Base-by-base conservation (phyloP, 2,888 invertebrate species). In the Rhaphigaster nebulosa region DNA sequence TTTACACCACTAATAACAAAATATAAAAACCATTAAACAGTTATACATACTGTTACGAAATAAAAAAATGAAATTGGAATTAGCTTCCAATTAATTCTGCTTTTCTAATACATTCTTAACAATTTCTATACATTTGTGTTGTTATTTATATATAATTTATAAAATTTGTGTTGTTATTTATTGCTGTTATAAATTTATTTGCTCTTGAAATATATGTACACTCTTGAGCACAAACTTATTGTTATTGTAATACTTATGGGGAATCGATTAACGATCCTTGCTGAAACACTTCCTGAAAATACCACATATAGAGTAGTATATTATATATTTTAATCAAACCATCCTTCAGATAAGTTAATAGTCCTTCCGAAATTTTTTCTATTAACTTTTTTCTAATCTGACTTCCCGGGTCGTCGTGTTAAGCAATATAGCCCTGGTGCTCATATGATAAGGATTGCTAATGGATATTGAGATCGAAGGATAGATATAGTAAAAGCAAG, bases 361-460 rank as follows among this genome's bases (percentile, higher is more conserved):
- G 65, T 65, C 65, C 60, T 65, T 65, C 5, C 29, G 18, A 29
- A 15, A 29, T 65, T 65, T 65, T 29, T 18, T 65, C 20, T 29
- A 65, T 15, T 15, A n/a, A 6, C 6, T 29, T 29, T 65, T 65
- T 65, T 29, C n/a, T 65, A 3, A 65, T 65, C 65, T 29, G 29
- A 65, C 18, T 65, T 65, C 65, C 65, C 29, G 60, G 60, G 60
- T 60, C 60, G 65, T 65, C n/a, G 65, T 65, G 29, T 65, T 65
- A 65, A 65, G 15, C 29, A 65, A 65, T 65, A 65, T 34, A 65
- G 29, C 29, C 10, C n/a, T 60, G 29, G 15, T 65, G 18, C 29
- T 65, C 65, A 18, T 65, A 10, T 23, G 65, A 65, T 65, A 65
- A 65, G 65, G 18, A 34, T 29, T 18, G 15, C 29, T 65, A 65